Evolutionary conservation across 2,113 vertebrate genomes (phyloP).

Genomic region (Clarias macrocephalus): DNA sequence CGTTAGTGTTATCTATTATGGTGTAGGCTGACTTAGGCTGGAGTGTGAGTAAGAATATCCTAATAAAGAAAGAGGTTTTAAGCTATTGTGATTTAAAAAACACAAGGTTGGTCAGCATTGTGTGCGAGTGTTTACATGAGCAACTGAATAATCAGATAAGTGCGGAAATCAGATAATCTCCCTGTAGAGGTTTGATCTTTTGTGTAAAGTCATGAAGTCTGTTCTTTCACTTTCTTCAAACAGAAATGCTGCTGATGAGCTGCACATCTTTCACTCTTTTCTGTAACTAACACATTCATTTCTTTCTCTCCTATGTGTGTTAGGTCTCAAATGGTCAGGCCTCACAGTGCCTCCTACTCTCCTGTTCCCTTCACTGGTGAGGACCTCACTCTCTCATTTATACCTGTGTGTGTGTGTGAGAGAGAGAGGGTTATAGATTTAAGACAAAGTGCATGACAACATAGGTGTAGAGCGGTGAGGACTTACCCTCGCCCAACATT

Average conservation of each 20-base stretch:
- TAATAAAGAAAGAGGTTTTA: background rate
- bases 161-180: background rate
- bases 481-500: too few relatives aligned
- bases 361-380: constrained; percentile 90
- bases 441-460: background rate
- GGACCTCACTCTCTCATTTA: constrained; percentile 12
- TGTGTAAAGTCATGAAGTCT: background rate
- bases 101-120: background rate
- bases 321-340: constrained; percentile 84
- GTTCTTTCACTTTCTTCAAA: background rate
- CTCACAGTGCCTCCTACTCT: constrained; percentile 89
- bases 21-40: background rate
- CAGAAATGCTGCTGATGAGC: background rate
- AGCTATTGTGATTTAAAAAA: background rate
- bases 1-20: background rate
- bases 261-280: background rate
- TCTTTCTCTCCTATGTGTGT: background rate
- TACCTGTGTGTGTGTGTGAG: background rate
- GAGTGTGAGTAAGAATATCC: background rate
- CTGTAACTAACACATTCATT: background rate
- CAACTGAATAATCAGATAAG: background rate
- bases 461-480: too few relatives aligned
- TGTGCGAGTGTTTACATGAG: background rate
- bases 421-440: too few relatives aligned
- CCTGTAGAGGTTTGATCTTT: background rate